phyloP scores from a whole-genome alignment of 2,888 invertebrate genomes.

The Germaria angustata region DNA sequence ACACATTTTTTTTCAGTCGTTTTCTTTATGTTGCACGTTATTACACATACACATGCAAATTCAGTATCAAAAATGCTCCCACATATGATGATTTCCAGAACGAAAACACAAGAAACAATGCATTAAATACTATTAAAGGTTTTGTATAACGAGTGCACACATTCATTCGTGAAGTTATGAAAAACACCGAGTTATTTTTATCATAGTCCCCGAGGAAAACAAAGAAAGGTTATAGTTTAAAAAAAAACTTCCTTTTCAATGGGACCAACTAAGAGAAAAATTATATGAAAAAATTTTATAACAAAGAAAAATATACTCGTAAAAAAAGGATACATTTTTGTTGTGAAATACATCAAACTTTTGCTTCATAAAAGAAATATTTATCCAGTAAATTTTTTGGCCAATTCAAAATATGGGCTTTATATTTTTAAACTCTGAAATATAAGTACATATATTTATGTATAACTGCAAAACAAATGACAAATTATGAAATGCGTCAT shows the following conservation, averaged over 20 bases:
- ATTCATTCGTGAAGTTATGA: constrained; percentile 31
- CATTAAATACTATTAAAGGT: constrained; percentile 38
- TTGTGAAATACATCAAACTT: too few species aligned
- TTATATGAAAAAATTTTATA: background rate
- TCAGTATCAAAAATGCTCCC: constrained; percentile 35
- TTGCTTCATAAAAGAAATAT: too few species aligned
- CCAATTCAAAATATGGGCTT: too few species aligned
- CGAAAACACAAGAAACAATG: constrained; percentile 12
- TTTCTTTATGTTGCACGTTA: constrained; percentile 51
- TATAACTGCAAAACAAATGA: too few species aligned
- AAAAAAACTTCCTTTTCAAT: background rate
- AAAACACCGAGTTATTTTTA: constrained; percentile 32
- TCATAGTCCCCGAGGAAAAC: background rate
- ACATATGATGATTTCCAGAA: background rate
- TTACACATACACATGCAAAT: constrained; percentile 24
- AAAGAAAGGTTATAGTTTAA: background rate
- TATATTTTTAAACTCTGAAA: too few species aligned
- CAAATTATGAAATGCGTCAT: too few species aligned
- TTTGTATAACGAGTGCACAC: background rate
- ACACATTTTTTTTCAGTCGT: constrained; percentile 28
- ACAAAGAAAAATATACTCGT: too few species aligned
- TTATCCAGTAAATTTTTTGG: too few species aligned
- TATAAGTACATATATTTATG: too few species aligned
- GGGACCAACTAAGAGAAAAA: constrained; percentile 1
- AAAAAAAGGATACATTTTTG: too few species aligned